phyloP scores from a whole-genome alignment of 2,797 vertebrate species.

The Anabas testudineus region DNA sequence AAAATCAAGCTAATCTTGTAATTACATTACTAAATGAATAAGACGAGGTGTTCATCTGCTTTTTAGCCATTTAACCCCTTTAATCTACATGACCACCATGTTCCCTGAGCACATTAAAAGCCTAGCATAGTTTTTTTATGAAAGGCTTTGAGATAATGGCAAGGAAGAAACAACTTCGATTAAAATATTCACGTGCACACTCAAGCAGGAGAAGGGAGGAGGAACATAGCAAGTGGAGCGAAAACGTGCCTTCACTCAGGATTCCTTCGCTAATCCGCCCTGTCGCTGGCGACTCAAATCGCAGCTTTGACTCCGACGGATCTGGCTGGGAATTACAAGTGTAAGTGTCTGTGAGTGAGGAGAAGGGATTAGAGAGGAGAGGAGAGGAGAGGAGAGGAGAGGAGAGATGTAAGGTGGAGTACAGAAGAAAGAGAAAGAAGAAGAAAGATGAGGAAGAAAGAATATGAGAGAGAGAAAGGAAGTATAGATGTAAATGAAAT shows the following conservation, averaged over 20 bases:
- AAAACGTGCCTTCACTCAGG: conserved; percentile 75
- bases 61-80: conserved; percentile 55
- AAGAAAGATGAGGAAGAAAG: neutral
- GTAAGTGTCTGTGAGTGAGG: conserved; percentile 83
- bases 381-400: conserved; percentile 9
- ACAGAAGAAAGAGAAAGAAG: neutral
- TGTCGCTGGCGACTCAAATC: conserved; percentile 78
- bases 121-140: conserved; percentile 47
- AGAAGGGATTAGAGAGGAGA: conserved; percentile 77
- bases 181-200: conserved; percentile 32
- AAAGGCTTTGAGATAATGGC: conserved; percentile 58
- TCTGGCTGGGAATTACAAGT: conserved; percentile 84
- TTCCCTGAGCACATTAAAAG: conserved; percentile 33
- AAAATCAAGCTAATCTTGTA: conserved; percentile 67
- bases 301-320: conserved; percentile 77
- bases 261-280: conserved; percentile 78
- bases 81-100: conserved; percentile 51
- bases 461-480: neutral
- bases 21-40: conserved; percentile 62
- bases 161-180: conserved; percentile 36
- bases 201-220: neutral
- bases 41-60: conserved; percentile 49
- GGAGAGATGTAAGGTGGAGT: neutral
- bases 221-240: conserved; percentile 53
- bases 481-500: neutral